These are phyloP conservation scores for Loripinus fragilis DNA, from an alignment of 2,888 invertebrate genomes.

Conservation along the genomic window DNA sequence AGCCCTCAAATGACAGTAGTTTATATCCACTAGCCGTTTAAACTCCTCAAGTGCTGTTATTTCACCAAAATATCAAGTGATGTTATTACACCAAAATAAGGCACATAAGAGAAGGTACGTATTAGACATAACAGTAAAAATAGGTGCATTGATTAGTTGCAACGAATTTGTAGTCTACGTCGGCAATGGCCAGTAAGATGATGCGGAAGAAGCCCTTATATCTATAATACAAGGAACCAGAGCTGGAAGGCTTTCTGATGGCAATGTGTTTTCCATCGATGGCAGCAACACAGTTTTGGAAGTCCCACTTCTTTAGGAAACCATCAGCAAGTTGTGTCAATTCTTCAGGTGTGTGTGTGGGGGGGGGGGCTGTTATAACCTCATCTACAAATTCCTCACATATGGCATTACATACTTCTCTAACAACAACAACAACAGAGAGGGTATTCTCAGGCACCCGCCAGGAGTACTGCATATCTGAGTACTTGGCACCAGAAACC, in stretches of 20 bases:
- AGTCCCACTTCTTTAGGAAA: constrained; percentile 22
- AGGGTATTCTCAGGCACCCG: constrained; percentile 36
- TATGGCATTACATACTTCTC: constrained; percentile 57
- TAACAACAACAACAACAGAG: constrained; percentile 25
- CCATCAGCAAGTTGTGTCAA: constrained; percentile 41
- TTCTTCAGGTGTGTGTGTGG: constrained; percentile 40
- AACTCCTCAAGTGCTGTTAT: no score
- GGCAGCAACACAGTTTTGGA: constrained; percentile 16
- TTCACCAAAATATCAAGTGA: no score
- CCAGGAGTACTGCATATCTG: constrained; percentile 38
- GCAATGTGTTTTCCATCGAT: constrained; percentile 32
- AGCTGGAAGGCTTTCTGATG: constrained; percentile 13
- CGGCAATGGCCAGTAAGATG: neutral
- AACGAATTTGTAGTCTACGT: constrained; percentile 30
- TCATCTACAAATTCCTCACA: constrained; percentile 48
- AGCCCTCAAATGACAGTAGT: no score
- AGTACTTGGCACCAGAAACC: no score
- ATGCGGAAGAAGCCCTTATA: constrained; percentile 7
- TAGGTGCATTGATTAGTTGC: no score
- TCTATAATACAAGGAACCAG: constrained; percentile 18
- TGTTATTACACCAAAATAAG: no score
- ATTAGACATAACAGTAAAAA: no score
- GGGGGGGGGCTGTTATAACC: constrained; percentile 36
- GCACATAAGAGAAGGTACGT: no score
- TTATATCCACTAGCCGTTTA: no score